Percentiles rank a stretch among this genome's conserved stretches.
phyloP scores from a whole-genome alignment of 2,113 vertebrate species.

The Illadopsis cleaveri region DNA sequence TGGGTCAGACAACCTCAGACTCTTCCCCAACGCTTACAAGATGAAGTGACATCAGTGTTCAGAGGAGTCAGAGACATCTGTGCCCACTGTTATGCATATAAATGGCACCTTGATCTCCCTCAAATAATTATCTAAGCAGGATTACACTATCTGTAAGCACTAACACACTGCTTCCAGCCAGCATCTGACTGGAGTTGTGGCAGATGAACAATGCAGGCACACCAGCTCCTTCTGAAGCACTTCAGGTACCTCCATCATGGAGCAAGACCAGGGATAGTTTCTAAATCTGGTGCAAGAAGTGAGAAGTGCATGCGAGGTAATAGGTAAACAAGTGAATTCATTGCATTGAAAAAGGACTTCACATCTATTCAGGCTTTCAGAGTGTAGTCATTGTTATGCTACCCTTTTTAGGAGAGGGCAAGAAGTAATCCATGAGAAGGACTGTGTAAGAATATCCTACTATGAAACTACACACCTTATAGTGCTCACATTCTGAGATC shows the following conservation, averaged over 20 bases:
- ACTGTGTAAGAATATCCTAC: not conserved
- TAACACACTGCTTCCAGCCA: not conserved
- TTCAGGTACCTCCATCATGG: not conserved
- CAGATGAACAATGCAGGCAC: not conserved
- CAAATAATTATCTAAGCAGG: not conserved
- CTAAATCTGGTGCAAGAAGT: not conserved
- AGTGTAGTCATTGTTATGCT: not conserved
- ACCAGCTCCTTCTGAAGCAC: not conserved
- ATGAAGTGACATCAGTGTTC: not conserved
- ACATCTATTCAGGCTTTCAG: not conserved
- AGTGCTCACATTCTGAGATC: not conserved
- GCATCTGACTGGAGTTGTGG: rapidly evolving
- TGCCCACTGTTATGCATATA: not conserved
- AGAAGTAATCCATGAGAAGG: not conserved
- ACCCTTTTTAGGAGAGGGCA: not conserved
- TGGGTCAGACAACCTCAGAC: not conserved
- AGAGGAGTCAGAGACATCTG: not conserved
- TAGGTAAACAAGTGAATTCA: not conserved
- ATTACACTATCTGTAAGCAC: not conserved
- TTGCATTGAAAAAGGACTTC: not conserved
- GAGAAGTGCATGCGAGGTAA: not conserved
- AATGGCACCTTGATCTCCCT: not conserved
- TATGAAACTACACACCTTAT: not conserved
- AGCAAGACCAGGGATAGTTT: not conserved
- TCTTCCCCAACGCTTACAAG: not conserved